Conservation (phyloP, 2,888 invertebrate species). For the Pilophorus perplexus region DNA sequence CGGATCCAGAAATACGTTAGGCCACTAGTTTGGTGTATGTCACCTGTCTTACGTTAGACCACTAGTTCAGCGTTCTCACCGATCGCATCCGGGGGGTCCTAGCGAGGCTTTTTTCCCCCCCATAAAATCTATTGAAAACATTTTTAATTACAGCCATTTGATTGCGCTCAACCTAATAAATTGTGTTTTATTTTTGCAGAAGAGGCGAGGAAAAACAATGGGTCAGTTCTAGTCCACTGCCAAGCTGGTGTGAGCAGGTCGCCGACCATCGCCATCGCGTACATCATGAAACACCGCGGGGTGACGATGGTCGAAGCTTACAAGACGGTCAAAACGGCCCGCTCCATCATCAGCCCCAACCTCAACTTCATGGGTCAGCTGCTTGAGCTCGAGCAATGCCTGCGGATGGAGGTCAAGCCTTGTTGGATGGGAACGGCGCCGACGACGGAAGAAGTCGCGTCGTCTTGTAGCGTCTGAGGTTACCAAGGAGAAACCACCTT, state of each 20-base stretch:
- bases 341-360: constrained; percentile 91
- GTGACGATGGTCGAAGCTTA: constrained; percentile 83
- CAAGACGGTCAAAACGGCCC: constrained; percentile 76
- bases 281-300: constrained; percentile 84
- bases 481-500: not conserved
- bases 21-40: too few species aligned
- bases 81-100: too few species aligned
- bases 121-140: too few species aligned
- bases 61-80: too few species aligned
- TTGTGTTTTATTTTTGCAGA: constrained; percentile 61
- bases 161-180: too few species aligned
- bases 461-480: constrained; percentile 59
- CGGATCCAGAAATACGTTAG: too few species aligned
- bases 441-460: constrained; percentile 59
- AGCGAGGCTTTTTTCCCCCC: too few species aligned
- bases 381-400: constrained; percentile 73
- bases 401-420: constrained; percentile 52
- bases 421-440: constrained; percentile 55
- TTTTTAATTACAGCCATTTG: too few species aligned
- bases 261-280: constrained; percentile 92
- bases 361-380: constrained; percentile 92
- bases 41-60: too few species aligned
- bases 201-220: constrained; percentile 66
- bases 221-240: constrained; percentile 85
- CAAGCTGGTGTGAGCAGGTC: constrained; percentile 94